Percentiles rank a stretch among this genome's conserved stretches.
phyloP scores from a whole-genome alignment of 2,113 vertebrate genomes.

The Heliornis fulica region DNA sequence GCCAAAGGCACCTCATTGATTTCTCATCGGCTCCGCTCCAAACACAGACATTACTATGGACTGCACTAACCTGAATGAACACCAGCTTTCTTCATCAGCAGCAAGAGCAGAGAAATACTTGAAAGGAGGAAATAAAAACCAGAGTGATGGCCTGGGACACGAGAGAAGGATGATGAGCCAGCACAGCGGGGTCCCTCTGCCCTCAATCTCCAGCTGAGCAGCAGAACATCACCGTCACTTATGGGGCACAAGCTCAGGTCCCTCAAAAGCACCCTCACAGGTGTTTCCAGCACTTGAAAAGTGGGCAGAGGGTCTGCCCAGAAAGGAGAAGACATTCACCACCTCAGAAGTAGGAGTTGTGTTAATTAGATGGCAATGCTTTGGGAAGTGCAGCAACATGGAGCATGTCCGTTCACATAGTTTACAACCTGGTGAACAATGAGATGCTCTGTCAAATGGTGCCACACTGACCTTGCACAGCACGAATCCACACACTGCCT shows the following conservation, averaged over 20 bases:
- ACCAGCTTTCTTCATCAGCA: neutral
- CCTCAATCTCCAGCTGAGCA: neutral
- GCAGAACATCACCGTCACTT: neutral
- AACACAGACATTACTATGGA: neutral
- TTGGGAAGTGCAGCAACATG: fast-evolving
- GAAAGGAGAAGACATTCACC: neutral
- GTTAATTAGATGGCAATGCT: no score
- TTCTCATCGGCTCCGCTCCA: neutral
- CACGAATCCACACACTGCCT: neutral
- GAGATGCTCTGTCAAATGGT: neutral
- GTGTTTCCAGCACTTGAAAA: neutral
- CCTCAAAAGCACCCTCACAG: neutral
- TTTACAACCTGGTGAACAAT: fast-evolving
- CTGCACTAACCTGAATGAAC: neutral
- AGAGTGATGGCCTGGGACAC: neutral
- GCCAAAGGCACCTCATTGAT: neutral
- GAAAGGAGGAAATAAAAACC: neutral
- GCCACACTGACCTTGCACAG: neutral
- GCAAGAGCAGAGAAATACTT: neutral
- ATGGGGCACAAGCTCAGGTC: neutral
- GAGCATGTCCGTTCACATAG: fast-evolving
- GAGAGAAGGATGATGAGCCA: neutral
- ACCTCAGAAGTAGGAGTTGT: neutral
- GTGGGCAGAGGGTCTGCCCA: neutral
- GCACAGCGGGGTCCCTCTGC: fast-evolving